Percentiles rank a stretch among this genome's conserved stretches.
These are phyloP conservation scores for Galerucella nymphaeae DNA, from an alignment of 2,888 invertebrate genomes.

Conservation along the genomic window DNA sequence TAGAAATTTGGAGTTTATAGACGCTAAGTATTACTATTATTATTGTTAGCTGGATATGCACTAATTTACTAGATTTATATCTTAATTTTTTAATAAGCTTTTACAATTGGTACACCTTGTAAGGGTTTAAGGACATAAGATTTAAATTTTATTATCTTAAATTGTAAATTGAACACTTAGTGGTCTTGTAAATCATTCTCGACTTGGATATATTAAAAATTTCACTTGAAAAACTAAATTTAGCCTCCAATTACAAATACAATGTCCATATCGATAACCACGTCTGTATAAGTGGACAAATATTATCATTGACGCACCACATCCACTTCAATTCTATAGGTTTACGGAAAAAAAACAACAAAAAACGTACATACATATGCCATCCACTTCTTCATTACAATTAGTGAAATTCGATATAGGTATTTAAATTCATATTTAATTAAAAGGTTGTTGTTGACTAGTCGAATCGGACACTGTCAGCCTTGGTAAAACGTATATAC, in stretches of 20 bases:
- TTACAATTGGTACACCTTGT: too few relatives aligned
- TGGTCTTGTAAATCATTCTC: too few relatives aligned
- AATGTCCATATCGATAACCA: neutral
- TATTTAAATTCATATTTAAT: slow-evolving; percentile 1
- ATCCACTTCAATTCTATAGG: neutral
- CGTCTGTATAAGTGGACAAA: neutral
- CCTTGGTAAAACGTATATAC: neutral
- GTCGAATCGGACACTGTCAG: neutral
- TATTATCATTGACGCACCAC: slow-evolving; percentile 13
- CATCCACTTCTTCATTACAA: neutral
- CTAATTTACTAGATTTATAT: too few relatives aligned
- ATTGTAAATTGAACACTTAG: too few relatives aligned
- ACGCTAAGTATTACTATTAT: too few relatives aligned
- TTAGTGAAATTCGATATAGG: slow-evolving; percentile 12
- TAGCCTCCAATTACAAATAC: neutral
- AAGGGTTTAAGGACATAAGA: too few relatives aligned
- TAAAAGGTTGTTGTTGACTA: neutral
- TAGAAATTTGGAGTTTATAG: too few relatives aligned
- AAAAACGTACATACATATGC: neutral
- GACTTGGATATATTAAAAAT: too few relatives aligned
- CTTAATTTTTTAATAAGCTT: too few relatives aligned
- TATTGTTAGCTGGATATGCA: too few relatives aligned
- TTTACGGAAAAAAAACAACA: neutral
- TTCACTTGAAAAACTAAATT: too few relatives aligned
- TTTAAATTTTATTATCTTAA: too few relatives aligned